Percentiles rank a stretch among this genome's conserved stretches.
phyloP scores from a whole-genome alignment of 2,888 invertebrate genomes.

The Chrysolina haemoptera region DNA sequence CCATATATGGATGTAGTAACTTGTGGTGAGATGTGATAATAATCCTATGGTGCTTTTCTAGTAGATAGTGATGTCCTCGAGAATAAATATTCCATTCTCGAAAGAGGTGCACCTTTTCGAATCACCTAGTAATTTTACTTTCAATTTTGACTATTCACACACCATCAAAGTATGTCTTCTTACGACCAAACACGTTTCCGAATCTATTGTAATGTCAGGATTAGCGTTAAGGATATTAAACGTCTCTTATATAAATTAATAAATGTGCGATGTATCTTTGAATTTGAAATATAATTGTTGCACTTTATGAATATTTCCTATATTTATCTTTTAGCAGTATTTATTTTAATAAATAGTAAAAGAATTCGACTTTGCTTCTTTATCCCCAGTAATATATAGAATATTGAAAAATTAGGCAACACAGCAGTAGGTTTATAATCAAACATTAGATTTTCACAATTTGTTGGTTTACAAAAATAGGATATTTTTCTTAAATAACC shows the following conservation, averaged over 20 bases:
- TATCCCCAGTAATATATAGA: not conserved
- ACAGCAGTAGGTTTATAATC: not conserved
- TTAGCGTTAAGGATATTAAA: slow-evolving; percentile 47
- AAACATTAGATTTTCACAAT: no score
- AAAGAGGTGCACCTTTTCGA: slow-evolving; percentile 45
- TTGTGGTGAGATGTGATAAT: slow-evolving; percentile 55
- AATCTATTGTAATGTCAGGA: slow-evolving; percentile 45
- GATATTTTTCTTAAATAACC: no score
- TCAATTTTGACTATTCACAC: slow-evolving; percentile 36
- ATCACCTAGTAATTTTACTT: slow-evolving; percentile 40
- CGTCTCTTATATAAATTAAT: slow-evolving; percentile 44
- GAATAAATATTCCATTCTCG: slow-evolving; percentile 45
- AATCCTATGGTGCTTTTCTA: slow-evolving; percentile 56
- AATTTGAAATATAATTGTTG: slow-evolving; percentile 49
- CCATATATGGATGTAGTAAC: slow-evolving; percentile 45
- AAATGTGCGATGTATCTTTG: slow-evolving; percentile 48
- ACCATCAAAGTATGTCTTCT: slow-evolving; percentile 44
- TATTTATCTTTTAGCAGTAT: slow-evolving; percentile 49
- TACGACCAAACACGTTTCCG: slow-evolving; percentile 44
- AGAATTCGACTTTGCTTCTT: slow-evolving; percentile 23
- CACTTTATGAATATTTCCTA: slow-evolving; percentile 48
- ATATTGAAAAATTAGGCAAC: not conserved
- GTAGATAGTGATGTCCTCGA: slow-evolving; percentile 52
- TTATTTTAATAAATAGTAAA: slow-evolving; percentile 49
- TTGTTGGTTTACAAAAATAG: no score